Percentiles rank a stretch among this genome's conserved stretches.
Evolutionary conservation across 1,140 invertebrate species (phyloP).

Genomic region (Bathynomus jamesi): DNA sequence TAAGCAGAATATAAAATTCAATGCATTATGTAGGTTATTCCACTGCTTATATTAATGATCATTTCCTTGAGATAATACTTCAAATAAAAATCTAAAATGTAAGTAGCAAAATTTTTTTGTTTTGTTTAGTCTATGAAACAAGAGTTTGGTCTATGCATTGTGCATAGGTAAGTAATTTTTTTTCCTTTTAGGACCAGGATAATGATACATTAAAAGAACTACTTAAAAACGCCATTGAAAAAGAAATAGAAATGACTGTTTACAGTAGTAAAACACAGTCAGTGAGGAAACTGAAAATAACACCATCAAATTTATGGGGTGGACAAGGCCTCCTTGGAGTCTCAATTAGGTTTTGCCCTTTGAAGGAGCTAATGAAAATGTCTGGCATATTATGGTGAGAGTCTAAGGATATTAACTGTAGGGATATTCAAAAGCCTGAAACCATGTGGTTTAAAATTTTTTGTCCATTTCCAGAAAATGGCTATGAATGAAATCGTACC

Average conservation of each 20-base stretch:
- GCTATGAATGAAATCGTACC: no score
- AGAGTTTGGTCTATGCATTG: no score
- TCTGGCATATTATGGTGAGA: slow-evolving; percentile 93
- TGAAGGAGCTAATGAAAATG: slow-evolving; percentile 98
- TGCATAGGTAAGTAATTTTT: slow-evolving; percentile 2
- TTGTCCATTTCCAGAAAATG: no score
- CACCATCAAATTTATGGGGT: slow-evolving; percentile 85
- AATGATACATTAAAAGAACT: slow-evolving; percentile 96
- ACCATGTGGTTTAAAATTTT: no score
- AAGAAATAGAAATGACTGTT: slow-evolving; percentile 78
- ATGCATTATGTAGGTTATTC: no score
- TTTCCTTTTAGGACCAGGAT: slow-evolving; percentile 75
- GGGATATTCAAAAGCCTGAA: no score
- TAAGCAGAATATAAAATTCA: slow-evolving; percentile 47
- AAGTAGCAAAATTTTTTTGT: no score
- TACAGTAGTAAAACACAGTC: slow-evolving; percentile 97
- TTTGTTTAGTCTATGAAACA: no score
- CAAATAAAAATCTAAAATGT: no score
- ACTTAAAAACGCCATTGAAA: slow-evolving; percentile 80
- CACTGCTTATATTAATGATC: background rate
- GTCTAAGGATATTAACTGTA: background rate
- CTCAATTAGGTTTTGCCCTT: slow-evolving; percentile 99
- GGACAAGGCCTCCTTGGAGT: slow-evolving; percentile 95
- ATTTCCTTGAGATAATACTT: background rate
- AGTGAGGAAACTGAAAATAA: slow-evolving; percentile 79